phyloP scores from a whole-genome alignment of 2,888 invertebrate genomes.

The Brachyopa scutellaris region DNA sequence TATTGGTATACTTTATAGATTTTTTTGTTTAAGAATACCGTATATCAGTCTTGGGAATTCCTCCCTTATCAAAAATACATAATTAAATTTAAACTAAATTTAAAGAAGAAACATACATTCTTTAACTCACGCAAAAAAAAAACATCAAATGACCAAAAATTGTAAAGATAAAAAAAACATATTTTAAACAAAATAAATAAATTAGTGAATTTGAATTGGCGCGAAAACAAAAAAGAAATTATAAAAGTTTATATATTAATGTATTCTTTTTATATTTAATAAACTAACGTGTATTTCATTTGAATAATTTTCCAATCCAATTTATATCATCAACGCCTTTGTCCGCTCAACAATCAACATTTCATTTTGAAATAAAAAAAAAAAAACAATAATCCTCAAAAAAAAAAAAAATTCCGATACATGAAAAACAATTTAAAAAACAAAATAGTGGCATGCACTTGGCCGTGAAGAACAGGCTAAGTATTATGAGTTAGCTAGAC shows the following conservation, averaged over 20 bases:
- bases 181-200: conserved; percentile 11
- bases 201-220: conserved; percentile 46
- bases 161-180: conserved; percentile 41
- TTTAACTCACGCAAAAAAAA: conserved; percentile 26
- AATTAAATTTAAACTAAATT: conserved; percentile 13
- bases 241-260: conserved; percentile 63
- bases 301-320: conserved; percentile 67
- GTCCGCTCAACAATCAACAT: conserved; percentile 61
- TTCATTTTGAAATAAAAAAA: conserved; percentile 49
- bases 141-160: conserved; percentile 60
- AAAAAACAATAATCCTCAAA: conserved; percentile 17
- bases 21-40: conserved; percentile 29
- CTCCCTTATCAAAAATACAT: conserved; percentile 64
- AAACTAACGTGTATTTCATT: conserved; percentile 68
- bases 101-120: conserved; percentile 22
- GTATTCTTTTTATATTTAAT: conserved; percentile 63
- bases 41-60: conserved; percentile 74
- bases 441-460: conserved; percentile 97
- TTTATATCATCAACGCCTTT: conserved; percentile 65
- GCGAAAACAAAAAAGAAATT: conserved; percentile 68
- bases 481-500: conserved; percentile 99
- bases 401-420: conserved; percentile 35
- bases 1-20: conserved; percentile 12
- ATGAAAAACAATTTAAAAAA: conserved; percentile 4
- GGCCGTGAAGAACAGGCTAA: conserved; percentile 99